Evolutionary conservation across 2,888 invertebrate genomes (phyloP).

Genomic region (Phasia obesa): DNA sequence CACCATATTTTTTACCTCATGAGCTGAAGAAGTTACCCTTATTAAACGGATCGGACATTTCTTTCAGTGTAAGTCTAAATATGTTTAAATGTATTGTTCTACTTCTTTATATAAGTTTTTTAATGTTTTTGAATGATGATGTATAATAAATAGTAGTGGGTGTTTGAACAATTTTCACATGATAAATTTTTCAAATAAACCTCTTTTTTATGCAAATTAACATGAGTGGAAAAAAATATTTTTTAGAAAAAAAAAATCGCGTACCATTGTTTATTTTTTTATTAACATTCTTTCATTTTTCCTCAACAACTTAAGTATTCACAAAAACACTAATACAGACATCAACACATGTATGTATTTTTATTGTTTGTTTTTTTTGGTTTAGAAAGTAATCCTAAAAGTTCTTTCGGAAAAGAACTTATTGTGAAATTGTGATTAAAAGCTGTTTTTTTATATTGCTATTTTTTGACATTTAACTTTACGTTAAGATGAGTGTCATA

Average conservation of each 20-base stretch:
- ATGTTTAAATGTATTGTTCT: not conserved
- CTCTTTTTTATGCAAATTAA: conserved; percentile 78
- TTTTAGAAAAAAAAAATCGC: conserved; percentile 28
- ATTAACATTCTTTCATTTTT: conserved; percentile 7
- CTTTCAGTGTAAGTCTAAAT: not conserved
- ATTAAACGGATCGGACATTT: no score
- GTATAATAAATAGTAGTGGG: conserved; percentile 5
- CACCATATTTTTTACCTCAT: no score
- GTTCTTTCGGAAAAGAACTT: no score
- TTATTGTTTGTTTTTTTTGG: not conserved
- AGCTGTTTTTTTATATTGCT: no score
- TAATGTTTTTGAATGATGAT: conserved; percentile 8
- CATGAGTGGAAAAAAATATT: conserved; percentile 45
- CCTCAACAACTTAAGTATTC: not conserved
- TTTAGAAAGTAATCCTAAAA: not conserved
- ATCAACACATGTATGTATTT: conserved; percentile 26
- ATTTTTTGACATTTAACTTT: no score
- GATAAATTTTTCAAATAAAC: conserved; percentile 77
- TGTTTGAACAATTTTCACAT: conserved; percentile 75
- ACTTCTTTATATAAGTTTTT: not conserved
- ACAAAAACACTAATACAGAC: conserved; percentile 2
- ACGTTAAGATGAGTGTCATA: no score
- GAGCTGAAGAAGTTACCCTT: no score
- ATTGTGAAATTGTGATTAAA: no score
- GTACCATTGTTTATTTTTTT: conserved; percentile 44